These are phyloP conservation scores for Epizoanthus illoricatus DNA, from an alignment of 92 coral and sea anemone genomes.

Conservation along the genomic window DNA sequence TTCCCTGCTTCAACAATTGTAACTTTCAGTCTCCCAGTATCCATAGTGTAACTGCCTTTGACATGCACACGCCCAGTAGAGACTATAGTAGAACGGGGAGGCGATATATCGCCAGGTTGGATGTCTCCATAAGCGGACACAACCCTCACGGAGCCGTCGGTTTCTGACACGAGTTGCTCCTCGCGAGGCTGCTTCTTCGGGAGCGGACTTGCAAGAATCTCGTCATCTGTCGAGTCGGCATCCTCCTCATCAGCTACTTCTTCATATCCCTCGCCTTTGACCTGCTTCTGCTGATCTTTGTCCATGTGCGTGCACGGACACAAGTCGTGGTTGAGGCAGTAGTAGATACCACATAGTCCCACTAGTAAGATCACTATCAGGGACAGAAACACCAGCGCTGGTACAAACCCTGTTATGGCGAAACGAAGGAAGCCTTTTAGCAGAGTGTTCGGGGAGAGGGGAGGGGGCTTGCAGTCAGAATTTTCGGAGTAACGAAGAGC, in stretches of 20 bases:
- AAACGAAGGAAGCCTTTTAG: not conserved
- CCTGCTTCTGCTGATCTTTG: conserved; percentile 19
- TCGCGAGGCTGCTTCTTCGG: conserved; percentile 27
- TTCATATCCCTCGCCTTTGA: conserved; percentile 66
- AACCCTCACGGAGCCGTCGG: conserved; percentile 44
- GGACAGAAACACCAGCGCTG: conserved; percentile 72
- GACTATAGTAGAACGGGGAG: conserved; percentile 22
- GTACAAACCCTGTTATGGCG: conserved; percentile 66
- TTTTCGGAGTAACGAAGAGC: not conserved
- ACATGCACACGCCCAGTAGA: conserved; percentile 69
- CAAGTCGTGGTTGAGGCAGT: conserved; percentile 72
- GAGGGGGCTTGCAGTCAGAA: not conserved
- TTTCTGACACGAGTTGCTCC: conserved; percentile 37
- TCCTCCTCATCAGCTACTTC: conserved; percentile 75
- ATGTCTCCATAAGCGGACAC: conserved; percentile 71
- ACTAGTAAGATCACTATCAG: conserved; percentile 59
- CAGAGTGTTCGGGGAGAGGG: not conserved
- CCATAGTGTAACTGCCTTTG: conserved; percentile 61
- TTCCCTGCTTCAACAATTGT: conserved; percentile 77
- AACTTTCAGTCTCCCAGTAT: conserved; percentile 72
- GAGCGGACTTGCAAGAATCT: conserved; percentile 14
- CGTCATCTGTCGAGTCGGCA: conserved; percentile 12
- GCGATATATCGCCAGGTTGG: conserved; percentile 51
- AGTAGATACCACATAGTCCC: conserved; percentile 74
- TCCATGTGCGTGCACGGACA: conserved; percentile 87